A percentile compares a stretch with the other conserved stretches of the same genome.
Evolutionary conservation across 1,140 invertebrate species (phyloP).

Genomic region (Zaprionus capensis): DNA sequence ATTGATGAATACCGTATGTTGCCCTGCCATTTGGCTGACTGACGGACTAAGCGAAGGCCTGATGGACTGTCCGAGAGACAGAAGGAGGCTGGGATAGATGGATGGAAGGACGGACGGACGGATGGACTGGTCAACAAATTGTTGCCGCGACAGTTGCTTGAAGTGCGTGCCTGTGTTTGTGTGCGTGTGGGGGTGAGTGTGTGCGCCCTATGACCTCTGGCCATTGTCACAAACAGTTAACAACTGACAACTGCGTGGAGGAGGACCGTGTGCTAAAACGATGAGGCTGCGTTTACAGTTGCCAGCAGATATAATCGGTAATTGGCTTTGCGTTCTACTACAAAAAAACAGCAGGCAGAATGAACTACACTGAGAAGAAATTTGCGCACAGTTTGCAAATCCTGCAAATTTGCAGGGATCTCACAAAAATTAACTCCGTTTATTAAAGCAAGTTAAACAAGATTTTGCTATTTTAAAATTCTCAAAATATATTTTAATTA

Average conservation of each 20-base stretch:
- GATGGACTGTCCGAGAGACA: conserved; percentile 7
- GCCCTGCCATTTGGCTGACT: conserved; percentile 34
- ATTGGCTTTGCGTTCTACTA: conserved; percentile 61
- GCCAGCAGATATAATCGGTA: conserved; percentile 73
- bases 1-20: conserved; percentile 70
- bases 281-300: conserved; percentile 56
- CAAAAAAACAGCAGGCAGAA: conserved; percentile 33
- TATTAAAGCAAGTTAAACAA: too few relatives aligned
- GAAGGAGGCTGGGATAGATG: background rate
- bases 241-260: conserved; percentile 30
- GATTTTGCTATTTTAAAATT: too few relatives aligned
- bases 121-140: conserved; percentile 25
- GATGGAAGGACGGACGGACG: background rate
- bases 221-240: conserved; percentile 48
- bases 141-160: conserved; percentile 48
- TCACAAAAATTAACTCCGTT: too few relatives aligned
- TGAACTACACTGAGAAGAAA: conserved; percentile 28
- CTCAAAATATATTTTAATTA: too few relatives aligned
- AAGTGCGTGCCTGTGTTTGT: conserved; percentile 7
- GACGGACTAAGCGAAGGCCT: conserved; percentile 29
- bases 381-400: background rate
- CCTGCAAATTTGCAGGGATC: too few relatives aligned
- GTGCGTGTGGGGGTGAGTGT: conserved; percentile 13
- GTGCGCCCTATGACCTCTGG: conserved; percentile 32
- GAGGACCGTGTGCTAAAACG: conserved; percentile 31